Percentiles rank a stretch among this genome's conserved stretches.
Conservation (phyloP, 2,888 invertebrate genomes). For the Tinea semifulvella region DNA sequence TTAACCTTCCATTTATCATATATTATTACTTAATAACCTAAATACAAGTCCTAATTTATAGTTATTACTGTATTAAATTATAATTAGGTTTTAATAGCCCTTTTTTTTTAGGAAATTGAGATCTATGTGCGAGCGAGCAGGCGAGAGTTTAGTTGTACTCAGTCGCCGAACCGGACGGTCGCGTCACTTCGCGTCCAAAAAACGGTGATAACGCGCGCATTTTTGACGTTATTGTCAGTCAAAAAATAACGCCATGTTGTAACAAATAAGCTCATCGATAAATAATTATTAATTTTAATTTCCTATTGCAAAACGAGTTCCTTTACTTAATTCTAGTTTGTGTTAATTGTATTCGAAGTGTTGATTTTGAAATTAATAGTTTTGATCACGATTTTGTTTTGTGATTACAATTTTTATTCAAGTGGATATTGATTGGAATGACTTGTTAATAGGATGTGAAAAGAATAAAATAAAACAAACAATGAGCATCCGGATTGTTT, state of each 20-base stretch:
- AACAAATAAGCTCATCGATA: background rate
- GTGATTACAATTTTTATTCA: background rate
- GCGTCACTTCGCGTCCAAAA: background rate
- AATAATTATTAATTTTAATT: background rate
- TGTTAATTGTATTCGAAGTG: background rate
- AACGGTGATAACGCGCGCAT: background rate
- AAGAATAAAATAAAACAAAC: no score
- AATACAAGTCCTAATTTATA: no score
- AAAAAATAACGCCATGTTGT: conserved; percentile 5
- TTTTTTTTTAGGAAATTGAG: background rate
- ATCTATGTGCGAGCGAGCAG: conserved; percentile 3
- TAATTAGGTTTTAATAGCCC: no score
- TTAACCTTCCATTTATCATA: no score
- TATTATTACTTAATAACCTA: no score
- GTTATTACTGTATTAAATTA: no score
- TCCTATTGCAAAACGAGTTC: no score
- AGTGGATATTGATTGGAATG: background rate
- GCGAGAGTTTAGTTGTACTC: background rate
- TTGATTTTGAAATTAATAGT: background rate
- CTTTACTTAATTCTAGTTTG: background rate
- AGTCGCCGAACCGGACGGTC: background rate
- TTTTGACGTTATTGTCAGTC: background rate
- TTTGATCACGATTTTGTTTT: background rate
- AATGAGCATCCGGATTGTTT: background rate
- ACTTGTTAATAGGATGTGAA: background rate